A percentile compares a stretch with the other conserved stretches of the same genome.
Evolutionary conservation across 2,888 invertebrate genomes (phyloP).

Genomic region (Acleris sparsana): DNA sequence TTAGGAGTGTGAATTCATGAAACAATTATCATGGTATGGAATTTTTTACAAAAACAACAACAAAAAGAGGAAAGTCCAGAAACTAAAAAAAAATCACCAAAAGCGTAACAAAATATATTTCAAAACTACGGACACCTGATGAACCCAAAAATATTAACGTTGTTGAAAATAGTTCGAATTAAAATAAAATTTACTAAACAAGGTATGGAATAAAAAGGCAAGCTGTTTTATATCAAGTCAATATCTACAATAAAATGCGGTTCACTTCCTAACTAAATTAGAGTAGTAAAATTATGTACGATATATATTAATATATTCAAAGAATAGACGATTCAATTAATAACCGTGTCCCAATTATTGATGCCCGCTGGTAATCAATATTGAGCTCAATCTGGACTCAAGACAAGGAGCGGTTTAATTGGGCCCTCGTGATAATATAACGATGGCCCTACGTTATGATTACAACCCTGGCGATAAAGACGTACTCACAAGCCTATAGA

Average conservation of each 20-base stretch:
- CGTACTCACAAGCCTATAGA: neutral
- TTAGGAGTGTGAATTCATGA: slow-evolving; percentile 16
- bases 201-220: neutral
- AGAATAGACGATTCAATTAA: slow-evolving; percentile 58
- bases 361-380: slow-evolving; percentile 35
- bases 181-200: neutral
- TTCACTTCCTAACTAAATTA: slow-evolving; percentile 23
- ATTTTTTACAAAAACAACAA: too few species aligned
- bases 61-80: too few species aligned
- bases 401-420: slow-evolving; percentile 71
- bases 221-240: neutral
- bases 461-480: slow-evolving; percentile 40
- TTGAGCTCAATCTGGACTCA: slow-evolving; percentile 52
- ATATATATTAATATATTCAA: slow-evolving; percentile 50
- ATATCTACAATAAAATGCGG: slow-evolving; percentile 5
- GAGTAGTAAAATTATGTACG: slow-evolving; percentile 26
- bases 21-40: neutral
- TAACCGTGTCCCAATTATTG: slow-evolving; percentile 68
- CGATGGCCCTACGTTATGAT: slow-evolving; percentile 55
- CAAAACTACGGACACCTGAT: neutral
- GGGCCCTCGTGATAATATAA: slow-evolving; percentile 55
- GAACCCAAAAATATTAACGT: neutral
- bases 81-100: neutral
- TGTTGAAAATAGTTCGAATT: neutral
- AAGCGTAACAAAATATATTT: neutral